A percentile compares a stretch with the other conserved stretches of the same genome.
Conservation (phyloP, 2,888 invertebrate species). For the Tetragnatha montana region DNA sequence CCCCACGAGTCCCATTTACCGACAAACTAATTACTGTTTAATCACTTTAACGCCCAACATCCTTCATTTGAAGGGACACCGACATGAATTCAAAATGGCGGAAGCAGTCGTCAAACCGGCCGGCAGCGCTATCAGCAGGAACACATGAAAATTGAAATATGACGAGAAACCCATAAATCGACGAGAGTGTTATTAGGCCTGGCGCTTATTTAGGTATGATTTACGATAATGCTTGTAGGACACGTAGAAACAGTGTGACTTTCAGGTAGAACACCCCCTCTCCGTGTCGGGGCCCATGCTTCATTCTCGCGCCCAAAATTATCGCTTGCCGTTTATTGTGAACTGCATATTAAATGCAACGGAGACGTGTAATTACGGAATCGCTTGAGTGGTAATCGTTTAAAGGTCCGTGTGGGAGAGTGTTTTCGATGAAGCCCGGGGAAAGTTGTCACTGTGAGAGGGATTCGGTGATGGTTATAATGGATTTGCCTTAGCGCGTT, state of each 20-base stretch:
- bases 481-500: too few species aligned
- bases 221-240: constrained; percentile 46
- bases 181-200: constrained; percentile 29
- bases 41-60: not conserved
- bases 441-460: too few species aligned
- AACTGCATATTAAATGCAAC: not conserved
- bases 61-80: not conserved
- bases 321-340: not conserved
- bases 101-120: not conserved
- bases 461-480: too few species aligned
- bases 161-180: constrained; percentile 28
- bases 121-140: not conserved
- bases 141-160: constrained; percentile 41
- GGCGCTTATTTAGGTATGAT: constrained; percentile 36
- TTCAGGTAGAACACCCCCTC: constrained; percentile 1
- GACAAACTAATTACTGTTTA: not conserved
- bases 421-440: too few species aligned
- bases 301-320: constrained; percentile 18
- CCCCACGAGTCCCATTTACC: not conserved
- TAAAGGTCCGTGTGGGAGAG: too few species aligned
- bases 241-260: constrained; percentile 15
- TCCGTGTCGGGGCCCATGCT: constrained; percentile 3
- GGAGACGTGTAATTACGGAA: not conserved
- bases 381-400: not conserved
- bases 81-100: constrained; percentile 20